phyloP scores from a whole-genome alignment of 2,888 invertebrate genomes.

The Arge pagana region DNA sequence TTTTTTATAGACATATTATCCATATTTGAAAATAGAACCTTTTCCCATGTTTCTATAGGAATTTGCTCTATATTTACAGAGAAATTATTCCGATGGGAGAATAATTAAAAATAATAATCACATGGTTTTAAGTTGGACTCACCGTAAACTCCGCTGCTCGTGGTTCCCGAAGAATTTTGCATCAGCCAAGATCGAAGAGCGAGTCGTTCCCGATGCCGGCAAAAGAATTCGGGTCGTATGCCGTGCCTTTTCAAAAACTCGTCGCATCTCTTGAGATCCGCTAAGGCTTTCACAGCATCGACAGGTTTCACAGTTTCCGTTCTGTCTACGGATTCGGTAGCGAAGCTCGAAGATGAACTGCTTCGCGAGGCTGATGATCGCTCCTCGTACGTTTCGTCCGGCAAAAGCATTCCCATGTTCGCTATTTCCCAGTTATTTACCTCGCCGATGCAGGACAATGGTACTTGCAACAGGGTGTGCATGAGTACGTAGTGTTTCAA shows the following conservation, averaged over 20 bases:
- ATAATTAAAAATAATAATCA: conserved; percentile 13
- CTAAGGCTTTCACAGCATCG: conserved; percentile 52
- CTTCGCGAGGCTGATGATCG: conserved; percentile 42
- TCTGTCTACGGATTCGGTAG: conserved; percentile 25
- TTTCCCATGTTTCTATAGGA: too few relatives aligned
- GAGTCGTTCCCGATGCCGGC: conserved; percentile 65
- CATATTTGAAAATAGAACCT: neutral
- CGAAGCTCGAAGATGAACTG: conserved; percentile 35
- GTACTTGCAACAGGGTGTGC: neutral
- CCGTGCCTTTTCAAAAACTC: conserved; percentile 68
- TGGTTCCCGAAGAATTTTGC: conserved; percentile 41
- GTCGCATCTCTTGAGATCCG: conserved; percentile 65
- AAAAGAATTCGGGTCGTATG: conserved; percentile 79
- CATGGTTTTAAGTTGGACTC: too few relatives aligned
- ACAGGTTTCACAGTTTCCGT: conserved; percentile 40
- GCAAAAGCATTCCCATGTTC: conserved; percentile 67
- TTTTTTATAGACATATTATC: too few relatives aligned
- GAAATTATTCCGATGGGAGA: neutral
- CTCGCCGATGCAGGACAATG: too few relatives aligned
- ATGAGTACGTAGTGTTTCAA: neutral
- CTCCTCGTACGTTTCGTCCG: conserved; percentile 81
- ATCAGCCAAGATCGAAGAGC: conserved; percentile 49
- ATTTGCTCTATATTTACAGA: too few relatives aligned
- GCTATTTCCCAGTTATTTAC: conserved; percentile 18
- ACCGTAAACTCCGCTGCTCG: conserved; percentile 40